phyloP scores from a whole-genome alignment of 2,797 vertebrate species.

The Erithacus rubecula region DNA sequence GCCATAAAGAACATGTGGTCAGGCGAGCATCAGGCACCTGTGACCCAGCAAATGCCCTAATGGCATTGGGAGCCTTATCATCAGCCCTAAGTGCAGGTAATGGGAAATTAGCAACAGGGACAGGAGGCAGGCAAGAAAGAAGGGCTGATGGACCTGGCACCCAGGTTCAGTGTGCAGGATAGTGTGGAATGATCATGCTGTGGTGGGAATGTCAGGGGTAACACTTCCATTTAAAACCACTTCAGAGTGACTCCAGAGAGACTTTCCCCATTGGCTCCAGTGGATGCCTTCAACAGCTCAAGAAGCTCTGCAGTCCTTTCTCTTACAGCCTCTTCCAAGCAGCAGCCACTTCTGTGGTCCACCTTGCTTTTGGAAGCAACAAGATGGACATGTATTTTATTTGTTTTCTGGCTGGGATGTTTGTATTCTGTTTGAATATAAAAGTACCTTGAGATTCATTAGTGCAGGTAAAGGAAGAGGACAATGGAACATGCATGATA shows the following conservation, averaged over 20 bases:
- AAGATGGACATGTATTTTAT: not conserved
- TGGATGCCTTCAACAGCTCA: not conserved
- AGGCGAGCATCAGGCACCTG: conserved; percentile 18
- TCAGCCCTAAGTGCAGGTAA: not conserved
- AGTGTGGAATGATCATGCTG: rapidly evolving
- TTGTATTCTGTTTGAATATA: not conserved
- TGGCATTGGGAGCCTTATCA: conserved; percentile 18
- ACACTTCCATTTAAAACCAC: rapidly evolving
- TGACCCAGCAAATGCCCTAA: conserved; percentile 60
- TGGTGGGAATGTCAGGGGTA: not conserved
- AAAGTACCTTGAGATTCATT: not conserved
- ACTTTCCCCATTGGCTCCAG: rapidly evolving
- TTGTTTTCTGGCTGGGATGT: not conserved
- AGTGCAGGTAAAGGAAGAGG: not conserved
- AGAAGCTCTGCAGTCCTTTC: not conserved
- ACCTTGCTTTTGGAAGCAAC: not conserved
- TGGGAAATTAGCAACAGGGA: not conserved
- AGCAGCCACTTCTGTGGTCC: not conserved
- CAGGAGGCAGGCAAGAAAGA: not conserved
- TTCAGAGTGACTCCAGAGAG: not conserved
- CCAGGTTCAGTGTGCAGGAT: not conserved
- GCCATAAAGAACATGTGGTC: conserved; percentile 25
- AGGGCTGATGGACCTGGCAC: rapidly evolving
- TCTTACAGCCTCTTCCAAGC: not conserved
- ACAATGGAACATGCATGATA: rapidly evolving